Evolutionary conservation across 2,888 invertebrate genomes (phyloP).

Genomic region (Molanna angustata): DNA sequence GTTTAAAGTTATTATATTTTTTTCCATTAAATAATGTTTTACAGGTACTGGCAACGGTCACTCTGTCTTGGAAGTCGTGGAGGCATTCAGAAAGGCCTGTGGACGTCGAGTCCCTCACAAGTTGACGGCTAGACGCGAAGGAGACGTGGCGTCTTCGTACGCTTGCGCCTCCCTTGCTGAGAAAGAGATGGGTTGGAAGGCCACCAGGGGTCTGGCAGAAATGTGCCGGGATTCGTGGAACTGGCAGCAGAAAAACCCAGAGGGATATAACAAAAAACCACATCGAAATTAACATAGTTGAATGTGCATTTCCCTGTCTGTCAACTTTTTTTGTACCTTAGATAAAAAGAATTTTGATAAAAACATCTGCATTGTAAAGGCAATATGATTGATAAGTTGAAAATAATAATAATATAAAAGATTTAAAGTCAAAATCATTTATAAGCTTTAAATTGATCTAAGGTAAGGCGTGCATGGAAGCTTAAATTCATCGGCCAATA

Average conservation of each 20-base stretch:
- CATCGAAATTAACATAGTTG: no score
- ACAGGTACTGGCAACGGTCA: slow-evolving; percentile 73
- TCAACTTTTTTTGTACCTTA: no score
- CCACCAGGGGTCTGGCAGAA: slow-evolving; percentile 68
- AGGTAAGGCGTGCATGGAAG: no score
- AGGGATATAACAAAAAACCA: slow-evolving; percentile 60
- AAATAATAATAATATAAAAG: no score
- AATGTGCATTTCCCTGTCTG: no score
- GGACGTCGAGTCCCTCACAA: slow-evolving; percentile 70
- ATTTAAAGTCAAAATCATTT: no score
- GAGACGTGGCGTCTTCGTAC: slow-evolving; percentile 83
- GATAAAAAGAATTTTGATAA: no score
- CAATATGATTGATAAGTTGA: no score
- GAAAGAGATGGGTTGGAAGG: slow-evolving; percentile 78
- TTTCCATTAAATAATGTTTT: background rate
- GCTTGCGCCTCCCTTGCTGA: slow-evolving; percentile 78
- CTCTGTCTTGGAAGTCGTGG: slow-evolving; percentile 83
- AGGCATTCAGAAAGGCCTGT: slow-evolving; percentile 74
- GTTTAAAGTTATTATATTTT: no score
- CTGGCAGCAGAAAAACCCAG: slow-evolving; percentile 83
- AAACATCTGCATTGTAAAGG: no score
- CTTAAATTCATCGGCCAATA: no score
- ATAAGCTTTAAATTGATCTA: no score
- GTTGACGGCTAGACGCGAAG: slow-evolving; percentile 69
- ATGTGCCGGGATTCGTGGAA: slow-evolving; percentile 89